phyloP scores from a whole-genome alignment of 2,113 vertebrate genomes.

The Trogon surrucura region DNA sequence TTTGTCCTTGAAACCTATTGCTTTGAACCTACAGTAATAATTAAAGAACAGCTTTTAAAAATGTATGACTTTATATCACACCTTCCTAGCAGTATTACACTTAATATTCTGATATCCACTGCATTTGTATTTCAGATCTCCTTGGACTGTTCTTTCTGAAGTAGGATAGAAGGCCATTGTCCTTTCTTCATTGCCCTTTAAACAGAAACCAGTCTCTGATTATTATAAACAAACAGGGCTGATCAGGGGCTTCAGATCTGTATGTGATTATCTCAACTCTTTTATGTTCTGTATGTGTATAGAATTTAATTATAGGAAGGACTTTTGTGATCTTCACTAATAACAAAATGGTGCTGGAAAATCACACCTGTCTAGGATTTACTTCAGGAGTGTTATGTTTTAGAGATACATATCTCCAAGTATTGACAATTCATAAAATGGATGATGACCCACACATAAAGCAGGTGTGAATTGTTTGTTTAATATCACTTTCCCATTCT shows the following conservation, averaged over 20 bases:
- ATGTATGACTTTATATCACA: slow-evolving; percentile 63
- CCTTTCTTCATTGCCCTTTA: not conserved
- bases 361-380: not conserved
- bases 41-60: slow-evolving; percentile 72
- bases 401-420: not conserved
- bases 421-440: not conserved
- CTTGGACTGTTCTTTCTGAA: slow-evolving; percentile 22
- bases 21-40: slow-evolving; percentile 71
- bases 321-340: not conserved
- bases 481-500: not conserved
- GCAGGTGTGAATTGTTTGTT: not conserved
- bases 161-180: not conserved
- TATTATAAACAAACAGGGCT: not conserved
- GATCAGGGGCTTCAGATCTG: not conserved
- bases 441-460: not conserved
- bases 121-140: slow-evolving; percentile 36
- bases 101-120: slow-evolving; percentile 31
- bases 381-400: not conserved
- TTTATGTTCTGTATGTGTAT: not conserved
- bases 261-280: not conserved
- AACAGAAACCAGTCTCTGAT: not conserved
- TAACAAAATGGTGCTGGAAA: not conserved
- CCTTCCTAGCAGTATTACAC: slow-evolving; percentile 46
- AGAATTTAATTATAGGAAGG: slow-evolving; percentile 5
- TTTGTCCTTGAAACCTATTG: slow-evolving; percentile 62